A percentile compares a stretch with the other conserved stretches of the same genome.
phyloP scores from a whole-genome alignment of 2,888 invertebrate species.

The Charanyca ferruginea region DNA sequence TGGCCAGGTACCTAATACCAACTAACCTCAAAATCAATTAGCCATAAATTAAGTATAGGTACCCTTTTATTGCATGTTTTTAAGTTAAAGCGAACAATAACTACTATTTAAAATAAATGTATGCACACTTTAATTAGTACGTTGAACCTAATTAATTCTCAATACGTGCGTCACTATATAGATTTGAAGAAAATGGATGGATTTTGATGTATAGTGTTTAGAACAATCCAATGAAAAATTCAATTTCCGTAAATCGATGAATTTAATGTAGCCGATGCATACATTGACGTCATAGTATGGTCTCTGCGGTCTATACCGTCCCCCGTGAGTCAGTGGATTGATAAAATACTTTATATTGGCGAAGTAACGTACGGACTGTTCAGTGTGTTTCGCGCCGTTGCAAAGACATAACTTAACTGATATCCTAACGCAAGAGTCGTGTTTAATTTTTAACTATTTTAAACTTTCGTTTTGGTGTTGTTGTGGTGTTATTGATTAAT shows the following conservation, averaged over 20 bases:
- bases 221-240: slow-evolving; percentile 57
- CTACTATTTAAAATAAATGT: slow-evolving; percentile 11
- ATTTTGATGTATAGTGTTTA: slow-evolving; percentile 20
- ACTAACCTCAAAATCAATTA: background rate
- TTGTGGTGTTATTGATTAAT: slow-evolving; percentile 42
- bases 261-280: slow-evolving; percentile 65
- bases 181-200: slow-evolving; percentile 9
- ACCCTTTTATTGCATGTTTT: slow-evolving; percentile 13
- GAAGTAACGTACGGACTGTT: slow-evolving; percentile 62
- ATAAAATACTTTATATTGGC: slow-evolving; percentile 78
- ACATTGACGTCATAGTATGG: slow-evolving; percentile 76
- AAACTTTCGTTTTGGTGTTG: slow-evolving; percentile 50
- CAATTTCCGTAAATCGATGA: slow-evolving; percentile 72
- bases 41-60: background rate
- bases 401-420: slow-evolving; percentile 43
- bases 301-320: slow-evolving; percentile 67
- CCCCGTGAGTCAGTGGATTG: slow-evolving; percentile 75
- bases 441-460: slow-evolving; percentile 29
- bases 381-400: slow-evolving; percentile 71
- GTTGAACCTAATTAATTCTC: slow-evolving; percentile 37
- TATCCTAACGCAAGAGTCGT: slow-evolving; percentile 53
- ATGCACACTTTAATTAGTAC: slow-evolving; percentile 34
- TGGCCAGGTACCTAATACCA: background rate
- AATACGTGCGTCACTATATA: slow-evolving; percentile 30
- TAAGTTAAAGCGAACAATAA: slow-evolving; percentile 6